phyloP scores from a whole-genome alignment of 2,113 vertebrate genomes.

The Piprites chloris region DNA sequence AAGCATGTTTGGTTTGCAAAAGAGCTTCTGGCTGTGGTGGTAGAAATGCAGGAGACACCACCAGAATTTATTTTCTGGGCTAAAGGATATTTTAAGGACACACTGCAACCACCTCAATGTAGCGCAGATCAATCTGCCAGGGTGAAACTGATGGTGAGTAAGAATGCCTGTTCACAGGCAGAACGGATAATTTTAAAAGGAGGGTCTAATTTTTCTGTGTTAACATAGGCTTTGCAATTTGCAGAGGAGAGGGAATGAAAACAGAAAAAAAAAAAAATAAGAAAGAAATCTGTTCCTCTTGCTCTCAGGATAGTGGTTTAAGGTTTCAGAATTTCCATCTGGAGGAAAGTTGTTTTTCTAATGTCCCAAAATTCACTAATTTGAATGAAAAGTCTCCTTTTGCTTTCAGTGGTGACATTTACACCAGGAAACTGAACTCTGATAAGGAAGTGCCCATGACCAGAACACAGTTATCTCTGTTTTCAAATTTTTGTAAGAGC shows the following conservation, averaged over 20 bases:
- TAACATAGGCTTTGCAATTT: background rate
- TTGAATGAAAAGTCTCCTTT: background rate
- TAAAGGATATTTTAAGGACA: constrained; percentile 58
- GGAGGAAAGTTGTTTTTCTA: background rate
- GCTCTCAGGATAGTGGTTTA: background rate
- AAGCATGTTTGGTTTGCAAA: constrained; percentile 57
- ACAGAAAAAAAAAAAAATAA: background rate
- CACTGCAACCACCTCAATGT: background rate
- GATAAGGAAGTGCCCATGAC: background rate
- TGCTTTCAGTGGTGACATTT: background rate
- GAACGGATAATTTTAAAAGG: background rate
- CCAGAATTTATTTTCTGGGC: constrained; percentile 55
- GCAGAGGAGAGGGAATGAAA: background rate
- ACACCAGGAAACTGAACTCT: background rate
- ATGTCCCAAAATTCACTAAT: background rate
- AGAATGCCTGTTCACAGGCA: background rate
- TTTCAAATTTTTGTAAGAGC: background rate
- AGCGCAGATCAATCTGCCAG: background rate
- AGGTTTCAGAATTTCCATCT: background rate
- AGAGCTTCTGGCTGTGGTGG: constrained; percentile 6
- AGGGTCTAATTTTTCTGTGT: background rate
- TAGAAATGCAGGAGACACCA: background rate
- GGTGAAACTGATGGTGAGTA: background rate
- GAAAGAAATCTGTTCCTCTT: background rate
- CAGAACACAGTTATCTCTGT: background rate